A percentile compares a stretch with the other conserved stretches of the same genome.
Conservation (phyloP, 2,113 vertebrate genomes). For the Vireo altiloquus region DNA sequence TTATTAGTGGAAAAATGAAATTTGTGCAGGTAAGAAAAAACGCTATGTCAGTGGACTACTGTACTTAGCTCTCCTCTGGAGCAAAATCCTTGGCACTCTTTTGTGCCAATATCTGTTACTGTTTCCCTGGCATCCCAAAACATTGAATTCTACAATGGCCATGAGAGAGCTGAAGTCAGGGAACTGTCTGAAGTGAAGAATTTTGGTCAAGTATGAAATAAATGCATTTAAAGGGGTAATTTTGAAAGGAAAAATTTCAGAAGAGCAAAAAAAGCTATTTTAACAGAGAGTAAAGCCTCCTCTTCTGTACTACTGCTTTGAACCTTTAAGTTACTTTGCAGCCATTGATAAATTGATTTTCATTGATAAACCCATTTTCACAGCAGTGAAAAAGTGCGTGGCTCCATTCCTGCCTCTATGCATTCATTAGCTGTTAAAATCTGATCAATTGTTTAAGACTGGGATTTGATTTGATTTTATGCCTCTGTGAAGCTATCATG, state of each 20-base stretch:
- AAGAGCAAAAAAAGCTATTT: not conserved
- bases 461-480: not conserved
- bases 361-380: not conserved
- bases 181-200: not conserved
- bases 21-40: not conserved
- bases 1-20: not conserved
- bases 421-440: not conserved
- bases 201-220: not conserved
- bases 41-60: not conserved
- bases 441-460: not conserved
- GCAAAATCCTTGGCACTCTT: not conserved
- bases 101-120: not conserved
- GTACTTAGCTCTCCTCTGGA: not conserved
- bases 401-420: not conserved
- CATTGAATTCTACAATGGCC: not conserved
- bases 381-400: rapidly evolving
- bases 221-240: not conserved
- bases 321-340: not conserved
- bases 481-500: not conserved
- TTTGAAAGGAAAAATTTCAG: not conserved
- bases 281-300: not conserved
- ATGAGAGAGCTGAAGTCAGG: not conserved
- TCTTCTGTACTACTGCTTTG: not conserved
- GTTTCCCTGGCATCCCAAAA: not conserved
- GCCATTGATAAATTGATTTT: not conserved